Conservation (phyloP, 2,888 invertebrate species). For the Anthophora plumipes region DNA sequence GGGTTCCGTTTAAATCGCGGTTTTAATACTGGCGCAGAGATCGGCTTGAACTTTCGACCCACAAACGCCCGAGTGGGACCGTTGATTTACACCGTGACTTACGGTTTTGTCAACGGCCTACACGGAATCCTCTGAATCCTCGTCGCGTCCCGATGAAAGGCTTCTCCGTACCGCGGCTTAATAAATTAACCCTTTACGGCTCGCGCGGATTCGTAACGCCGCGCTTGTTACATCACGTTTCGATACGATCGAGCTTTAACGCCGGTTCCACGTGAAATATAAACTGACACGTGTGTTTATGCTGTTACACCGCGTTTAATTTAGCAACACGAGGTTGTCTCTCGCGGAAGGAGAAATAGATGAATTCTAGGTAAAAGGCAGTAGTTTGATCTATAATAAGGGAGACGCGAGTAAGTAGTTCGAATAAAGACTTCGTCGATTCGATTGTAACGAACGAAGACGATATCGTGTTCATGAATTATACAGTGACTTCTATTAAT, state of each 20-base stretch:
- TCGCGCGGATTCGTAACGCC: conserved; percentile 13
- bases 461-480: not conserved
- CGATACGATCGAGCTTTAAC: not conserved
- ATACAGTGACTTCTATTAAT: no score
- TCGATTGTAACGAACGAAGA: not conserved
- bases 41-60: conserved; percentile 52
- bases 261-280: not conserved
- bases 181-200: conserved; percentile 32
- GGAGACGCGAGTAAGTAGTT: not conserved
- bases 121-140: conserved; percentile 7
- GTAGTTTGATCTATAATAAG: not conserved
- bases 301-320: no score
- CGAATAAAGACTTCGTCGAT: not conserved
- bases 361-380: not conserved
- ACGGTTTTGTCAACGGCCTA: conserved; percentile 24
- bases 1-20: conserved; percentile 14
- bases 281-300: not conserved
- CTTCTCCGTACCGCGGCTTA: conserved; percentile 22
- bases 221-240: conserved; percentile 5
- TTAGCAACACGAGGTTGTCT: not conserved
- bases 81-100: conserved; percentile 37
- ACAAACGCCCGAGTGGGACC: conserved; percentile 24
- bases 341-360: not conserved
- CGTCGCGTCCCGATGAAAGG: conserved; percentile 8
- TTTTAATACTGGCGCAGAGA: conserved; percentile 5